Conservation (phyloP, 2,797 vertebrate genomes). For the Sebastes itinus region DNA sequence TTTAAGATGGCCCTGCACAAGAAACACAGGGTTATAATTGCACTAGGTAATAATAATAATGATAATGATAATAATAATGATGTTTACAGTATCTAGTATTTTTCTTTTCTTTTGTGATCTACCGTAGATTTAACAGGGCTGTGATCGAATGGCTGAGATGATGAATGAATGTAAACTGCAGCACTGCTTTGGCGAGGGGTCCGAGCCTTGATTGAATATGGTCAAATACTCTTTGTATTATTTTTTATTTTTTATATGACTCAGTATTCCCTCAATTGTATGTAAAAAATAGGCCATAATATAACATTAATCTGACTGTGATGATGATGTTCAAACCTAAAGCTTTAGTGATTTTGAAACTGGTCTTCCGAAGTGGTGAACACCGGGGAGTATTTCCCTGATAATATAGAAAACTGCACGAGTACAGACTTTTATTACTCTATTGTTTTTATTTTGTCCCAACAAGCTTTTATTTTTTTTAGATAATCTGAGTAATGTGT, state of each 20-base stretch:
- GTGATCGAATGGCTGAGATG: slow-evolving; percentile 45
- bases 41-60: slow-evolving; percentile 68
- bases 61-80: slow-evolving; percentile 19
- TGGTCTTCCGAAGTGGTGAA: slow-evolving; percentile 71
- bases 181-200: slow-evolving; percentile 62
- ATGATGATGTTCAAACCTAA: slow-evolving; percentile 29
- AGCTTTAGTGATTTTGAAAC: slow-evolving; percentile 27
- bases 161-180: slow-evolving; percentile 78
- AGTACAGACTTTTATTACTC: slow-evolving; percentile 21
- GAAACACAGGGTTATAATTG: slow-evolving; percentile 75
- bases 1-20: slow-evolving; percentile 67
- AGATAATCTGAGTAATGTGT: slow-evolving; percentile 1
- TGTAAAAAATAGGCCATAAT: slow-evolving; percentile 29
- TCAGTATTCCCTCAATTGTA: slow-evolving; percentile 24
- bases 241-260: background rate
- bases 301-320: slow-evolving; percentile 33
- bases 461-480: background rate
- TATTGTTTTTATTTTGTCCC: slow-evolving; percentile 26
- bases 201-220: slow-evolving; percentile 38
- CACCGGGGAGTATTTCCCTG: slow-evolving; percentile 29
- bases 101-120: slow-evolving; percentile 45
- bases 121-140: slow-evolving; percentile 48
- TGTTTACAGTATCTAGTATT: slow-evolving; percentile 62
- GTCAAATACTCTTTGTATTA: slow-evolving; percentile 26
- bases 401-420: slow-evolving; percentile 30